Evolutionary conservation across 2,113 vertebrate genomes (phyloP).

Genomic region (Buteo buteo): DNA sequence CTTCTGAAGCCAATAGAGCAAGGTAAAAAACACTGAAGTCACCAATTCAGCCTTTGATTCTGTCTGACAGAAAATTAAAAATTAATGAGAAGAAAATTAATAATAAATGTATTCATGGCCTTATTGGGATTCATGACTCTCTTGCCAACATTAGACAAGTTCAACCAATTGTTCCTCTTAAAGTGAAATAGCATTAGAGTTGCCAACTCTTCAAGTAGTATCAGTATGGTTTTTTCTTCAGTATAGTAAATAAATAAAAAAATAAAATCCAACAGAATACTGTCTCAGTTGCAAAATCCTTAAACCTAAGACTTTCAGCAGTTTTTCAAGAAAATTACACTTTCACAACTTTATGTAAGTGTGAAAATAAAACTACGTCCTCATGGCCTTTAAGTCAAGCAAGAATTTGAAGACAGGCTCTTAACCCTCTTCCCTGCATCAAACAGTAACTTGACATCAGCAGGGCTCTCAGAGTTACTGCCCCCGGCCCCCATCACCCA

Average conservation of each 20-base stretch:
- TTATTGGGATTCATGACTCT: slow-evolving; percentile 73
- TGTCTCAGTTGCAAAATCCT: not conserved
- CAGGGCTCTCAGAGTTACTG: not conserved
- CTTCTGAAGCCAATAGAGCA: slow-evolving; percentile 67
- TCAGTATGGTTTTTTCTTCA: not conserved
- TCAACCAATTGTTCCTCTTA: slow-evolving; percentile 47
- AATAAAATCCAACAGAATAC: not conserved
- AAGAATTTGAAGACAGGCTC: not conserved
- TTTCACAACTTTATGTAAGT: not conserved
- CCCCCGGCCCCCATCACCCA: not conserved
- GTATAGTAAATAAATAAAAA: not conserved
- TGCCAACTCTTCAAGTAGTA: not conserved
- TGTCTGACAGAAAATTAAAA: slow-evolving; percentile 75
- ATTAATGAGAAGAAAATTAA: slow-evolving; percentile 74
- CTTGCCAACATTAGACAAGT: slow-evolving; percentile 47
- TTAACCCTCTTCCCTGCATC: not conserved
- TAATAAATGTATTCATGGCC: slow-evolving; percentile 74
- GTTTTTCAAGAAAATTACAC: not conserved
- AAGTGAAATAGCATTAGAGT: not conserved
- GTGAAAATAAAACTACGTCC: not conserved
- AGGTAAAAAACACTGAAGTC: slow-evolving; percentile 67
- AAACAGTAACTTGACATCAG: not conserved
- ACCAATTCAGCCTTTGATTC: slow-evolving; percentile 71
- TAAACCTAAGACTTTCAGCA: not conserved
- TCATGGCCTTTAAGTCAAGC: not conserved